Conservation (phyloP, 2,113 vertebrate species). For the Rhombomys opimus region DNA sequence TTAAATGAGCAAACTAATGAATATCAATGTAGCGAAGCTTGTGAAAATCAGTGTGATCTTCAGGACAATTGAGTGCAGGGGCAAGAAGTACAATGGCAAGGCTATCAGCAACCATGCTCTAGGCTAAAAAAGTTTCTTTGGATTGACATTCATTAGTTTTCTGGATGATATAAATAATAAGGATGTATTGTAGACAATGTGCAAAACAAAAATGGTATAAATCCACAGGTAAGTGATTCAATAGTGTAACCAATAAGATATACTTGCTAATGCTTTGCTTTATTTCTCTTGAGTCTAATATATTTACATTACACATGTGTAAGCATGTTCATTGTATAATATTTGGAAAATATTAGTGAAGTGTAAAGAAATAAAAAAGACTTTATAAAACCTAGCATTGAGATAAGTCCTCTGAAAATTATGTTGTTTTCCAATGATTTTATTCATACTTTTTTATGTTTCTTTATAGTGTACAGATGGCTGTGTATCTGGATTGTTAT, state of each 20-base stretch:
- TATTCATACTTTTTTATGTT: neutral
- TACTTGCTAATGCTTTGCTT: neutral
- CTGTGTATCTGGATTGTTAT: neutral
- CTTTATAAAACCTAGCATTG: neutral
- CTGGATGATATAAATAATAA: neutral
- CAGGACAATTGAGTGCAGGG: neutral
- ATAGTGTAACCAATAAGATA: neutral
- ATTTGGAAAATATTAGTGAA: neutral
- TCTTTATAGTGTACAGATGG: neutral
- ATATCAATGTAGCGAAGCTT: neutral
- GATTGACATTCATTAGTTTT: neutral
- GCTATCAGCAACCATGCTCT: neutral
- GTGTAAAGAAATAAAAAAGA: neutral
- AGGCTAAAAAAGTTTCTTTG: neutral
- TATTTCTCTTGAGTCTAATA: neutral
- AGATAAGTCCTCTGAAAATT: neutral
- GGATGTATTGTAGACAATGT: neutral
- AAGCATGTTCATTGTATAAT: neutral
- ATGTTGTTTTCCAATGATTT: neutral
- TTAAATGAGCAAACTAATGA: neutral
- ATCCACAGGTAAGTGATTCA: neutral
- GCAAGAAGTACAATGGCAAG: neutral
- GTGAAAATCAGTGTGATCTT: neutral
- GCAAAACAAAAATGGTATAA: neutral
- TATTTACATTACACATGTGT: neutral